Evolutionary conservation across 2,888 invertebrate species (phyloP), one percentile per base, ranked within the genome.

Genomic region (Meloe dianella): DNA sequence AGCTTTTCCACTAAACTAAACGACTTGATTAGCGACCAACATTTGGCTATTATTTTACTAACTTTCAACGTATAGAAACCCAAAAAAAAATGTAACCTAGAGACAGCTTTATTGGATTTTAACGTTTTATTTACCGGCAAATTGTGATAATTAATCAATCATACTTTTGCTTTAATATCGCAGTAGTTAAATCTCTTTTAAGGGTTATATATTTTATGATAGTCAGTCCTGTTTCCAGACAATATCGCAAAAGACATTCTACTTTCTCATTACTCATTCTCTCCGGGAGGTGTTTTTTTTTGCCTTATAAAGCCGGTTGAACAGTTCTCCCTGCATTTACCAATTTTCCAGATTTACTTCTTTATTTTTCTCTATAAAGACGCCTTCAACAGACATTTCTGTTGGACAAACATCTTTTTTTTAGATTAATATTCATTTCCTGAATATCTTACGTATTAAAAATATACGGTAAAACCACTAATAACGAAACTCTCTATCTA

Each of bases 1-100:
- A 24, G 61, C 41, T 27, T 60, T 65, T 56, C 38, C 22, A 30
- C 20, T 58, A 54, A 9, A 54, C 32, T 56, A 24, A 47, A 61
- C 54, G 63, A 54, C 66, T 64, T 61, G 64, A 61, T 64, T 64
- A 61, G 61, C 61, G 59, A 59, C 47, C 41, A 27, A 54, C 62
- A n/a, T 41, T 57, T 17, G 47, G n/a, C n/a, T n/a, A n/a, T 22
- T 57, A 51, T 61, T 62, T 57, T 60, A 60, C 60, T 60, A 61
- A 30, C 58, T 35, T 41, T 57, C 41, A 32, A 22, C 17, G 17
- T 57, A 30, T n/a, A 57, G 30, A 47, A 47, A 17, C 0, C 4
- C 2, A 17, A 41, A n/a, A 47, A 20, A 20, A 47, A 47, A 8
- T 1, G 10, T 3, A 10, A 24, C 12, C 22, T 2, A 22, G 51